Conservation (phyloP, 2,888 invertebrate genomes). For the Tipula confusa region DNA sequence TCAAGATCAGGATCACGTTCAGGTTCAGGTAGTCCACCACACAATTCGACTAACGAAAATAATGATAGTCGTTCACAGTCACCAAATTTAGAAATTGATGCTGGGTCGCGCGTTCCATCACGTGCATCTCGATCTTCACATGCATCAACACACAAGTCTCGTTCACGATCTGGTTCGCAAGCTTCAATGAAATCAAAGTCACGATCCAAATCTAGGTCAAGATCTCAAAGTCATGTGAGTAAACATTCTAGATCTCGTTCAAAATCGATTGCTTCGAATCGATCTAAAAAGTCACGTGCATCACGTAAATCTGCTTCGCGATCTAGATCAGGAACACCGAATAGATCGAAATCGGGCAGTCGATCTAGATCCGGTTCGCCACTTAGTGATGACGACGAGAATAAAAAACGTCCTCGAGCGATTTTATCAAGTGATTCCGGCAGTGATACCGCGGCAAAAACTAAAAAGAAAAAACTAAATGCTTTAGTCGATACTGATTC, state of each 20-base stretch:
- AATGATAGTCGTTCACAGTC: slow-evolving; percentile 40
- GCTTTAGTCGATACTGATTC: slow-evolving; percentile 64
- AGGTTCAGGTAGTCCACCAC: slow-evolving; percentile 38
- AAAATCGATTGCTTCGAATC: slow-evolving; percentile 33
- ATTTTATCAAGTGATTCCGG: slow-evolving; percentile 55
- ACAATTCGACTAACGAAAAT: slow-evolving; percentile 33
- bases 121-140: slow-evolving; percentile 33
- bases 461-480: slow-evolving; percentile 53
- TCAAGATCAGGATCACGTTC: slow-evolving; percentile 39
- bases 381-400: slow-evolving; percentile 46
- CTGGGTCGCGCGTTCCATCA: slow-evolving; percentile 39
- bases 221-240: slow-evolving; percentile 31
- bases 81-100: slow-evolving; percentile 54
- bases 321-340: slow-evolving; percentile 33
- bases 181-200: slow-evolving; percentile 36
- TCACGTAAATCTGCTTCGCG: slow-evolving; percentile 36
- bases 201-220: slow-evolving; percentile 36
- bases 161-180: slow-evolving; percentile 38
- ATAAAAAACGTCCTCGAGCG: slow-evolving; percentile 46
- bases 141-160: slow-evolving; percentile 49
- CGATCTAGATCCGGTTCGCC: slow-evolving; percentile 44
- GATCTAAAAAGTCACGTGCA: slow-evolving; percentile 36
- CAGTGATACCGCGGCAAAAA: slow-evolving; percentile 43
- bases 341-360: slow-evolving; percentile 35
- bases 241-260: slow-evolving; percentile 38